Evolutionary conservation across 2,888 invertebrate genomes (phyloP).

Genomic region (Anticlea derivata): DNA sequence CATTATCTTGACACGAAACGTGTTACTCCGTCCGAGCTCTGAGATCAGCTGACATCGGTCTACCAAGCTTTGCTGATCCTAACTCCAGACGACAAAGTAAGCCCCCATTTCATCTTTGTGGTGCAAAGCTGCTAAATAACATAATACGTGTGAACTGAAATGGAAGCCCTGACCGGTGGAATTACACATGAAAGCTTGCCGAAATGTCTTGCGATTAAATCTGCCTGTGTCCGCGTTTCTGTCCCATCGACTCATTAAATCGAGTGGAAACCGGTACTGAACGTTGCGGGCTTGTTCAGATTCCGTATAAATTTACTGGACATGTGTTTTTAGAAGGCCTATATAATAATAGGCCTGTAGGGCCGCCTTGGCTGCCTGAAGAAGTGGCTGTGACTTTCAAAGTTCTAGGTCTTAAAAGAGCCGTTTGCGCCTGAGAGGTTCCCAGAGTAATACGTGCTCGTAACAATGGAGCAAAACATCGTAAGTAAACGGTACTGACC

Average conservation of each 20-base stretch:
- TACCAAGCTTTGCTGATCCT: conserved; percentile 12
- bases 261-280: conserved; percentile 62
- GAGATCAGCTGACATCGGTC: conserved; percentile 12
- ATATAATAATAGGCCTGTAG: too few relatives aligned
- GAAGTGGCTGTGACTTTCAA: too few relatives aligned
- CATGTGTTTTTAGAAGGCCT: conserved; percentile 46
- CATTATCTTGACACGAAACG: conserved; percentile 14
- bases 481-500: too few relatives aligned
- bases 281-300: conserved; percentile 53
- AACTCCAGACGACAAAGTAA: neutral
- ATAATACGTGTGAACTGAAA: conserved; percentile 24
- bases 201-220: conserved; percentile 72
- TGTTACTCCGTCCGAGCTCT: conserved; percentile 5
- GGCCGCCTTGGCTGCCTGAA: too few relatives aligned
- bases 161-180: conserved; percentile 45
- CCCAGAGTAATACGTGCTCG: too few relatives aligned
- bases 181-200: conserved; percentile 67
- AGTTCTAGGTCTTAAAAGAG: too few relatives aligned
- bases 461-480: too few relatives aligned
- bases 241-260: conserved; percentile 70
- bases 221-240: conserved; percentile 64
- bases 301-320: conserved; percentile 53
- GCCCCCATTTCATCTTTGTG: conserved; percentile 10
- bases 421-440: too few relatives aligned
- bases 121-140: conserved; percentile 23